Evolutionary conservation across 2,888 invertebrate genomes (phyloP), one percentile per base, ranked within the genome.

Genomic region (Drosophila ustulata): DNA sequence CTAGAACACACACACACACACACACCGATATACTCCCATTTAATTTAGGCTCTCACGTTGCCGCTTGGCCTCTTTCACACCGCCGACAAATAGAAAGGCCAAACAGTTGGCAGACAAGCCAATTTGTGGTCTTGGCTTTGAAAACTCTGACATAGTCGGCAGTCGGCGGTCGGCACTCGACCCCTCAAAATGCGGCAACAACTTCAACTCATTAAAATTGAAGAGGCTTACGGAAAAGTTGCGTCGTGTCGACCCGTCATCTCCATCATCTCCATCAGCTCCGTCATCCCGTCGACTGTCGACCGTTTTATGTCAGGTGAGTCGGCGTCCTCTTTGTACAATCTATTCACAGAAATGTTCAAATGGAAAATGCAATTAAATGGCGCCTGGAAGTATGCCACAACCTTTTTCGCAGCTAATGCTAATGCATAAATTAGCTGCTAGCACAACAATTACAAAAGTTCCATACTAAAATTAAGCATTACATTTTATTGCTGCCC

Each of bases 151-250:
- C 75, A 63, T 59, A 41, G 28, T 57, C 50, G 56, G 49, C 13
- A 1, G 39, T 18, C 34, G 52, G 23, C 47, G 56, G 49, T 41
- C 23, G 47, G 23, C 47, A 55, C 37, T 62, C 51, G 49, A 61
- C 65, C 73, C 71, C 62, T 69, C 46, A 71, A 77, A 77, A 50
- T 64, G 57, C 46, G 69, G 67, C 55, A 56, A 66, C 64, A 78
- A 68, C 74, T 70, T 71, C 34, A 78, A 78, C 78, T 83, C 80
- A 82, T 82, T 82, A 82, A 80, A 82, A 66, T 57, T 76, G 69
- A 70, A 80, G 73, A 53, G 73, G 76, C 62, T 61, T 55, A 34
- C 32, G 49, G 32, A 65, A 73, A 78, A 78, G 70, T 71, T 80
- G 66, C 55, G 47, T 51, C 58, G 37, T 39, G 59, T 55, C 73